These are phyloP conservation scores for Sigmodon hispidus DNA, from an alignment of 2,113 vertebrate genomes.

Conservation along the genomic window DNA sequence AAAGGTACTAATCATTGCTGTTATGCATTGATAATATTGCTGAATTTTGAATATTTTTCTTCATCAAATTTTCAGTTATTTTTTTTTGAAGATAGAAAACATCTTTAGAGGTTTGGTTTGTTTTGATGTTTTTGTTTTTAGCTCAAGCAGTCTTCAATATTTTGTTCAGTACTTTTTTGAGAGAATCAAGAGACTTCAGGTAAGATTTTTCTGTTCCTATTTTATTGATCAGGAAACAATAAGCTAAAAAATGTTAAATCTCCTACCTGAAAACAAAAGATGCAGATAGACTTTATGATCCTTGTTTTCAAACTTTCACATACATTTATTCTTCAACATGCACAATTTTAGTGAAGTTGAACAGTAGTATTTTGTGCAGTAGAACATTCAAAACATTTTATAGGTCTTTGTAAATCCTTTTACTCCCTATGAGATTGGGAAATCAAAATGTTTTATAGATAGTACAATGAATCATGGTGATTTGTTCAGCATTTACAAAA, in stretches of 20 bases:
- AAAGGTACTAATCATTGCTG: background rate
- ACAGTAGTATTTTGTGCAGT: conserved; percentile 16
- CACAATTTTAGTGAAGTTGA: conserved; percentile 19
- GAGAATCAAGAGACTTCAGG: background rate
- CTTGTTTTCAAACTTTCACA: conserved; percentile 27
- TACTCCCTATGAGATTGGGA: conserved; percentile 49
- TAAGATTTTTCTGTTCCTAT: conserved; percentile 11
- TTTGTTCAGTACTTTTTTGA: background rate
- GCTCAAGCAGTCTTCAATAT: background rate
- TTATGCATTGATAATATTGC: background rate
- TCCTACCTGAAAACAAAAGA: conserved; percentile 44
- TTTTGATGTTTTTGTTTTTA: background rate
- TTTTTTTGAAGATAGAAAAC: background rate
- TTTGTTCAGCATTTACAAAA: conserved; percentile 59
- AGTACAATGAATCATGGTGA: conserved; percentile 61
- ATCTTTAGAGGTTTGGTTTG: background rate
- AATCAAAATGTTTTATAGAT: conserved; percentile 70
- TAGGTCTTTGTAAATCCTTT: conserved; percentile 65
- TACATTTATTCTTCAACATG: conserved; percentile 21
- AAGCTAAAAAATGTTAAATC: background rate
- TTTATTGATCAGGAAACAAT: conserved; percentile 41
- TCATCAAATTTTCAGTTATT: background rate
- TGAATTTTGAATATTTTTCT: background rate
- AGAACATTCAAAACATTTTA: conserved; percentile 58
- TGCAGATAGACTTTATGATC: background rate